phyloP scores from a whole-genome alignment of 2,113 vertebrate species.

The Dasyornis broadbenti region DNA sequence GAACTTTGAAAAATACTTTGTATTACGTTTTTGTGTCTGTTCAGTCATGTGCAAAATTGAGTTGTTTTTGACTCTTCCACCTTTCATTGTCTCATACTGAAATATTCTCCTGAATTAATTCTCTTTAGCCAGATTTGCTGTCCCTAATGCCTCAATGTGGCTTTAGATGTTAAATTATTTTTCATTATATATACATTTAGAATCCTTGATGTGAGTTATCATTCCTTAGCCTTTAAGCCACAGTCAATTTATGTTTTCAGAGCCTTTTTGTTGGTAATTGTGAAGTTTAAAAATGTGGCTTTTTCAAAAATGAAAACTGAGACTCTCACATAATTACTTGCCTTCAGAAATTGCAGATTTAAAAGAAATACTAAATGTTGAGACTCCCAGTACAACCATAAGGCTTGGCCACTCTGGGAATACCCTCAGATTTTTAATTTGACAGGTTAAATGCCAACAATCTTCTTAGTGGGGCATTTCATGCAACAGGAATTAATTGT shows the following conservation, averaged over 20 bases:
- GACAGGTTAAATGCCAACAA: background rate
- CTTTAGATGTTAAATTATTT: background rate
- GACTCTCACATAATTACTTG: background rate
- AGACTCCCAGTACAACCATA: background rate
- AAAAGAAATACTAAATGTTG: background rate
- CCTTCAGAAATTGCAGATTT: background rate
- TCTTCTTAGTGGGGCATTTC: background rate
- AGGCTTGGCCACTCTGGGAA: background rate
- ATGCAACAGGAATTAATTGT: background rate
- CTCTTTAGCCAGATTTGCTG: background rate
- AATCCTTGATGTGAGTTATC: background rate
- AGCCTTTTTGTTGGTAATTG: background rate
- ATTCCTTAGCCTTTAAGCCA: background rate
- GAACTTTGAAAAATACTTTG: background rate
- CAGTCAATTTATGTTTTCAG: background rate
- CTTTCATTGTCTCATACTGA: background rate
- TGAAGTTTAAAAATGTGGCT: background rate
- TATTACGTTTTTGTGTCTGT: background rate
- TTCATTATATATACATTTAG: background rate
- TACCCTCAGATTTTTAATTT: constrained; percentile 14
- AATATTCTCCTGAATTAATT: background rate
- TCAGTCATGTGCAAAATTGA: background rate
- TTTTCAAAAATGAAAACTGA: background rate
- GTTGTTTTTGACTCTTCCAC: background rate
- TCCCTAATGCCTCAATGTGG: background rate